Evolutionary conservation across 2,797 vertebrate species (phyloP).

Genomic region (Macropus fuliginosus): DNA sequence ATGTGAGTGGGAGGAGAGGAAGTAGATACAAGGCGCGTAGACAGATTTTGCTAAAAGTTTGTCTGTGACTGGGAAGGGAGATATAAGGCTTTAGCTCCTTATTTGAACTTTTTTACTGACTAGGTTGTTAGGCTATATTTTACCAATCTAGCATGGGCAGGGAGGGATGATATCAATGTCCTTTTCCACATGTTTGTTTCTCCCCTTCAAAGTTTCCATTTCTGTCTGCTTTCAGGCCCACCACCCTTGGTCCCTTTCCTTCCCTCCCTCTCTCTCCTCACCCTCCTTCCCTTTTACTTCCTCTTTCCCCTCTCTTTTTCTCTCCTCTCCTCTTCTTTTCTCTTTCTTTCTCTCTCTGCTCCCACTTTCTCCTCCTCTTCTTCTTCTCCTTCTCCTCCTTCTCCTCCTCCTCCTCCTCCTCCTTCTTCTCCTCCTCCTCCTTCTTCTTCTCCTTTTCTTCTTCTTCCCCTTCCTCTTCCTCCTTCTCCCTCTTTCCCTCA

Average conservation of each 20-base stretch:
- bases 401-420: not conserved
- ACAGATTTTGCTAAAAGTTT: not conserved
- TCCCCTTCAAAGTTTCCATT: not conserved
- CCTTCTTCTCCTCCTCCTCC: not conserved
- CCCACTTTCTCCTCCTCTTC: fast-evolving
- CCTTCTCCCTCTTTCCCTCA: fast-evolving
- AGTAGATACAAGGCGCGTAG: not conserved
- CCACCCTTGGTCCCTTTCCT: not conserved
- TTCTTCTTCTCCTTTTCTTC: not conserved
- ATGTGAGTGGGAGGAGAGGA: not conserved
- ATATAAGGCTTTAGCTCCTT: not conserved
- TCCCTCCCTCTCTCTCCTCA: not conserved
- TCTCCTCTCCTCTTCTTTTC: not conserved
- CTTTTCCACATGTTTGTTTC: not conserved
- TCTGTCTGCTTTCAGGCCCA: not conserved
- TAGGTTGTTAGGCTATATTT: not conserved
- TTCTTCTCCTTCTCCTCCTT: fast-evolving
- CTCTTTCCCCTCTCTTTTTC: too few relatives aligned
- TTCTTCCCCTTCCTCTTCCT: not conserved
- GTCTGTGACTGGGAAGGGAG: not conserved
- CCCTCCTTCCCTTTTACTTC: too few relatives aligned
- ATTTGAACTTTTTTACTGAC: not conserved
- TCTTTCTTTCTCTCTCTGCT: too few relatives aligned
- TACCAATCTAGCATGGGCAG: not conserved
- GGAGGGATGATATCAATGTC: not conserved